These are phyloP conservation scores for Prosopocoilus inquinatus DNA, from an alignment of 2,888 invertebrate genomes.

Conservation along the genomic window DNA sequence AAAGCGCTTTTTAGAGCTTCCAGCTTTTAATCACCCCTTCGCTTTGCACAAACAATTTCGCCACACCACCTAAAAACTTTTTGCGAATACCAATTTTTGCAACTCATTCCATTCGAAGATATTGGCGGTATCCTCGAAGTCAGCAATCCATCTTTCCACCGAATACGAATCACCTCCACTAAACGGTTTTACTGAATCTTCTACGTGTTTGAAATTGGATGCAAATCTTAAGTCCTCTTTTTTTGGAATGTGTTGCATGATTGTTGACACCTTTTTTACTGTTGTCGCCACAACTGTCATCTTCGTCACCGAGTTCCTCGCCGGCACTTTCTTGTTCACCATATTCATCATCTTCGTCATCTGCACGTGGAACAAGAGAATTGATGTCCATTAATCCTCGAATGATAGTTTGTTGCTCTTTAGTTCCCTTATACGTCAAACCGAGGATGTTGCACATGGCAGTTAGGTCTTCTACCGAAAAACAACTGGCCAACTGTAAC, in stretches of 20 bases:
- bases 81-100: slow-evolving; percentile 23
- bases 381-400: too few relatives aligned
- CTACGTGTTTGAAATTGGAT: not conserved
- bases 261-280: not conserved
- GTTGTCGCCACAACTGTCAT: not conserved
- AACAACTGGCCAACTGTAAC: not conserved
- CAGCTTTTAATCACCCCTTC: slow-evolving; percentile 18
- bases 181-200: not conserved
- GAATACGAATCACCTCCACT: slow-evolving; percentile 8
- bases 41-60: slow-evolving; percentile 16
- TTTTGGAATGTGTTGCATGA: not conserved
- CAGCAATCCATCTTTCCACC: slow-evolving; percentile 22
- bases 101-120: slow-evolving; percentile 18
- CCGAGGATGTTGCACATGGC: not conserved
- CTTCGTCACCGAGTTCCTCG: not conserved
- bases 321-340: not conserved
- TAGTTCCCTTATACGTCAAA: not conserved
- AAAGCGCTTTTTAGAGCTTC: slow-evolving; percentile 8
- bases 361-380: not conserved
- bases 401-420: too few relatives aligned
- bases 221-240: too few relatives aligned
- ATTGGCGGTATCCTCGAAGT: slow-evolving; percentile 20
- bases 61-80: slow-evolving; percentile 18
- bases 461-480: not conserved
- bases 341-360: not conserved